phyloP scores from a whole-genome alignment of 2,113 vertebrate genomes.

The Sphyrna mokarran region DNA sequence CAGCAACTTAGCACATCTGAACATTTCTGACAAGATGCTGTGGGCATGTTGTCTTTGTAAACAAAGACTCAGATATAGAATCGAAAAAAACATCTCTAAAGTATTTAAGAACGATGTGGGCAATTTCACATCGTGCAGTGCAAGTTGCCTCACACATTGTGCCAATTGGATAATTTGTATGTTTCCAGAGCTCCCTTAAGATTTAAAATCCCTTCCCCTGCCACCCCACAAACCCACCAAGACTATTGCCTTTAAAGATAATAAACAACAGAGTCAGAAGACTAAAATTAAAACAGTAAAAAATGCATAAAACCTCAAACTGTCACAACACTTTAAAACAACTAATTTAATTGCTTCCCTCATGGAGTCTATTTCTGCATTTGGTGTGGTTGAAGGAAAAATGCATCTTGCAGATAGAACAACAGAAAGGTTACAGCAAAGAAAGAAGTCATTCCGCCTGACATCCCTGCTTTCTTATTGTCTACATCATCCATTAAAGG shows the following conservation, averaged over 20 bases:
- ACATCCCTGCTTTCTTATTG: too few relatives aligned
- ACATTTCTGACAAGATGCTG: background rate
- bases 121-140: background rate
- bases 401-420: background rate
- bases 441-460: background rate
- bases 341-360: background rate
- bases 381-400: background rate
- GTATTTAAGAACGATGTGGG: background rate
- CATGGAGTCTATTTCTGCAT: background rate
- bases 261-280: background rate
- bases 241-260: background rate
- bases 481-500: too few relatives aligned
- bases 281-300: background rate
- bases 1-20: background rate
- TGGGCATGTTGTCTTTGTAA: background rate
- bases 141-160: background rate
- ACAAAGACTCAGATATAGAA: background rate
- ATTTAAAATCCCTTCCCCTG: background rate
- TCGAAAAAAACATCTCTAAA: background rate
- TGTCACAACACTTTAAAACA: background rate
- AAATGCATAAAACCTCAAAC: background rate
- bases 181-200: background rate
- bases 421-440: too few relatives aligned
- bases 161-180: background rate
- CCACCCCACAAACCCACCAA: background rate